phyloP scores from a whole-genome alignment of 2,797 vertebrate genomes.

The Myotis findleyi region DNA sequence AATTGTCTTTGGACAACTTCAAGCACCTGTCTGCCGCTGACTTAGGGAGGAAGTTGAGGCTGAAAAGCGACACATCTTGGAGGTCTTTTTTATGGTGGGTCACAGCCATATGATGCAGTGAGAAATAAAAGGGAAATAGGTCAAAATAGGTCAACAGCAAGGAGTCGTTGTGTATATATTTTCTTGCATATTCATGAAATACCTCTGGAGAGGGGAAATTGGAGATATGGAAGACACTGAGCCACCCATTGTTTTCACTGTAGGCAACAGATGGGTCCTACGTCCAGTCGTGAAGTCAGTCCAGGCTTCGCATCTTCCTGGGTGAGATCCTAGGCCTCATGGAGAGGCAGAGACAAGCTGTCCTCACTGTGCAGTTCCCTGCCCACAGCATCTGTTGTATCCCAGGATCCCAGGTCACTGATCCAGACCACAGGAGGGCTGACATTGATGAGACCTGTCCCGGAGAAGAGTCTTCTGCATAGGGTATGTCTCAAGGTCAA shows the following conservation, averaged over 20 bases:
- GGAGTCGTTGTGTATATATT: background rate
- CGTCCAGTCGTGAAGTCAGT: background rate
- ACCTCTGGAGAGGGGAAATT: background rate
- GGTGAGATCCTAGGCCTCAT: background rate
- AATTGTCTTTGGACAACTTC: background rate
- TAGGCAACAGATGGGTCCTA: background rate
- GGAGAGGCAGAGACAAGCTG: background rate
- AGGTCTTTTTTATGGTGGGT: background rate
- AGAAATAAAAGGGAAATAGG: background rate
- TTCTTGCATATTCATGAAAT: conserved; percentile 12
- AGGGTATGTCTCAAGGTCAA: background rate
- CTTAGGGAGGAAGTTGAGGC: background rate
- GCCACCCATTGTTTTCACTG: background rate
- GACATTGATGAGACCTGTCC: background rate
- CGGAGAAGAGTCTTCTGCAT: background rate
- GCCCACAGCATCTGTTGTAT: background rate
- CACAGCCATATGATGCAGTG: background rate
- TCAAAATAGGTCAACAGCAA: background rate
- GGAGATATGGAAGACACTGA: background rate
- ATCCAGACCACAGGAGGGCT: background rate
- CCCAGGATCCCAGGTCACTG: background rate
- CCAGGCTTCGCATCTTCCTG: background rate
- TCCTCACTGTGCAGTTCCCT: background rate
- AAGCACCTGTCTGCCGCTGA: background rate
- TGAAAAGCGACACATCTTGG: background rate